A percentile compares a stretch with the other conserved stretches of the same genome.
Evolutionary conservation across 2,797 vertebrate genomes (phyloP).

Genomic region (Catharus ustulatus): DNA sequence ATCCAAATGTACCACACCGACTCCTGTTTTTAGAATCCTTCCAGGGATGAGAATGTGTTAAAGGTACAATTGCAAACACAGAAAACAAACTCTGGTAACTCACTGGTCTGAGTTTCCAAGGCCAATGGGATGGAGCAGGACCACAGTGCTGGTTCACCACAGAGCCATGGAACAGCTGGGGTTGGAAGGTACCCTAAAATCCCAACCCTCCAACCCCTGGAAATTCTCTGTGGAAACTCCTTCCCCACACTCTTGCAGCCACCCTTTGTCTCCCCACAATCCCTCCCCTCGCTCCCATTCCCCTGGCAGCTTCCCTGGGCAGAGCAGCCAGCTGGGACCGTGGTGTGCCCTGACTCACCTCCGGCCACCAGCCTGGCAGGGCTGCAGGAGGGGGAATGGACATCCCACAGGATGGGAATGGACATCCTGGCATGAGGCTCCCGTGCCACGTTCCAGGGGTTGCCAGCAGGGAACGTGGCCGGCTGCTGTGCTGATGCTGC

Average conservation of each 20-base stretch:
- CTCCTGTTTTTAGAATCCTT: neutral
- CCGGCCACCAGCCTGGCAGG: neutral
- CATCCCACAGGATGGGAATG: neutral
- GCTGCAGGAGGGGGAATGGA: fast-evolving
- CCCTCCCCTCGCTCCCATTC: neutral
- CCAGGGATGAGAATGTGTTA: neutral
- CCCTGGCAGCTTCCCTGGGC: neutral
- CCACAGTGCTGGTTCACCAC: neutral
- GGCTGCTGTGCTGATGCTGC: neutral
- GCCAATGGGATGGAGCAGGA: neutral
- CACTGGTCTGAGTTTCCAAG: fast-evolving
- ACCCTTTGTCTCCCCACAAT: fast-evolving
- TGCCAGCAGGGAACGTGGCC: fast-evolving
- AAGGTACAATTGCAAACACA: neutral
- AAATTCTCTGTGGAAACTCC: neutral
- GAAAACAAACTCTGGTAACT: neutral
- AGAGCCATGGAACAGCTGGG: neutral
- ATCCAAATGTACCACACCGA: neutral
- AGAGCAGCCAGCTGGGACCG: neutral
- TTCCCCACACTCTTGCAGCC: neutral
- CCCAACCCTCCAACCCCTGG: neutral
- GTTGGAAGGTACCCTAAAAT: neutral
- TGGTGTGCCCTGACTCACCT: neutral
- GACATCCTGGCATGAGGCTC: neutral
- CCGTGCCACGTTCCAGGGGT: fast-evolving